A percentile compares a stretch with the other conserved stretches of the same genome.
phyloP scores from a whole-genome alignment of 2,797 vertebrate species.

The Chelon auratus region DNA sequence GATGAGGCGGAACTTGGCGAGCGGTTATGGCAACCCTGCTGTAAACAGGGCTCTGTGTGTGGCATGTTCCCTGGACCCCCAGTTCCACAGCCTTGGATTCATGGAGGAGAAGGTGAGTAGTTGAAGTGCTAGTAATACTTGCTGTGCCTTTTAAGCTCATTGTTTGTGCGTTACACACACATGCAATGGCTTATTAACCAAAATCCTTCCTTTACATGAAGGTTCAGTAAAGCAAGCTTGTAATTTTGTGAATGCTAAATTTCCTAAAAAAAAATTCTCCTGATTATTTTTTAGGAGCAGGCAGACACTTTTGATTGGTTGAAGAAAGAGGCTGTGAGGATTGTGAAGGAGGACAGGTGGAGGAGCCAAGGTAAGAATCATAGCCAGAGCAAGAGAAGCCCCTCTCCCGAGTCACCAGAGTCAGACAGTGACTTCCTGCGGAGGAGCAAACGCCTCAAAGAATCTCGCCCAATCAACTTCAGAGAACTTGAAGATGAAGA shows the following conservation, averaged over 20 bases:
- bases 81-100: slow-evolving; percentile 84
- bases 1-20: slow-evolving; percentile 73
- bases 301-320: slow-evolving; percentile 77
- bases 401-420: slow-evolving; percentile 59
- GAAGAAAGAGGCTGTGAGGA: slow-evolving; percentile 78
- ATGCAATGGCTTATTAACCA: too few species aligned
- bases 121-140: too few species aligned
- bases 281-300: slow-evolving; percentile 67
- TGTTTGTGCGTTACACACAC: too few species aligned
- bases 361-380: slow-evolving; percentile 22
- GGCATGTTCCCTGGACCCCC: slow-evolving; percentile 84
- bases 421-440: slow-evolving; percentile 57
- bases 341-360: slow-evolving; percentile 67
- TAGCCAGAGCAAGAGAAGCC: slow-evolving; percentile 65
- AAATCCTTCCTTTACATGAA: too few species aligned
- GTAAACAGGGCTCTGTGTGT: slow-evolving; percentile 81
- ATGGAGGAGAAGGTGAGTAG: slow-evolving; percentile 77
- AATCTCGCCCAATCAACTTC: slow-evolving; percentile 62
- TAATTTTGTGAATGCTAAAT: too few species aligned
- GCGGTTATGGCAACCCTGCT: slow-evolving; percentile 71
- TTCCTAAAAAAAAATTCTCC: too few species aligned
- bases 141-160: too few species aligned
- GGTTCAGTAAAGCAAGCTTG: too few species aligned
- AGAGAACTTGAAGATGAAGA: slow-evolving; percentile 36
- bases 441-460: slow-evolving; percentile 74